A percentile compares a stretch with the other conserved stretches of the same genome.
phyloP scores from a whole-genome alignment of 2,888 invertebrate species.

The Apodemia mormo region DNA sequence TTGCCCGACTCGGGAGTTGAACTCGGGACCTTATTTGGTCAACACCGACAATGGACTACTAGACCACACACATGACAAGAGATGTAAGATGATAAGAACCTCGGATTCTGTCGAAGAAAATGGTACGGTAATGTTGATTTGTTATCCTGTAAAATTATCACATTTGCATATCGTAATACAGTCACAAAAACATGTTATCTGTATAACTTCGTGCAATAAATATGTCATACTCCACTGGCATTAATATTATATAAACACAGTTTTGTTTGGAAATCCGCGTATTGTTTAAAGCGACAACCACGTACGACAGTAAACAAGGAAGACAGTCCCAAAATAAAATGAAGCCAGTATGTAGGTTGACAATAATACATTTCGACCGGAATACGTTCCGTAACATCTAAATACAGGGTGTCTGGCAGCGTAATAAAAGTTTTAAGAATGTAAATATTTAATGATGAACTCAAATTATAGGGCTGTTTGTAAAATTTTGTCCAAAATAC shows the following conservation, averaged over 20 bases:
- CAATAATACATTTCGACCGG: slow-evolving; percentile 28
- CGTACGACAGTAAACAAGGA: slow-evolving; percentile 53
- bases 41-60: no score
- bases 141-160: no score
- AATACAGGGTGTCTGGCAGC: not conserved
- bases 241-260: slow-evolving; percentile 3
- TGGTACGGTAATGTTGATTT: no score
- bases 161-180: not conserved
- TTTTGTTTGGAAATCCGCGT: slow-evolving; percentile 40
- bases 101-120: no score
- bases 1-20: no score
- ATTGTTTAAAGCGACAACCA: slow-evolving; percentile 44
- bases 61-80: no score
- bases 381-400: slow-evolving; percentile 1
- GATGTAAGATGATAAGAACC: no score
- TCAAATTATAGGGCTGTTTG: no score
- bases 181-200: not conserved
- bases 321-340: slow-evolving; percentile 55
- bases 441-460: no score
- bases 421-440: no score
- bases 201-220: not conserved
- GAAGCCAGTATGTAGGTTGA: slow-evolving; percentile 43
- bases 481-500: no score
- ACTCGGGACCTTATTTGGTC: no score
- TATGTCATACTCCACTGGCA: not conserved